A percentile compares a stretch with the other conserved stretches of the same genome.
These are phyloP conservation scores for Allophyes oxyacanthae DNA, from an alignment of 2,888 invertebrate species.

Conservation along the genomic window DNA sequence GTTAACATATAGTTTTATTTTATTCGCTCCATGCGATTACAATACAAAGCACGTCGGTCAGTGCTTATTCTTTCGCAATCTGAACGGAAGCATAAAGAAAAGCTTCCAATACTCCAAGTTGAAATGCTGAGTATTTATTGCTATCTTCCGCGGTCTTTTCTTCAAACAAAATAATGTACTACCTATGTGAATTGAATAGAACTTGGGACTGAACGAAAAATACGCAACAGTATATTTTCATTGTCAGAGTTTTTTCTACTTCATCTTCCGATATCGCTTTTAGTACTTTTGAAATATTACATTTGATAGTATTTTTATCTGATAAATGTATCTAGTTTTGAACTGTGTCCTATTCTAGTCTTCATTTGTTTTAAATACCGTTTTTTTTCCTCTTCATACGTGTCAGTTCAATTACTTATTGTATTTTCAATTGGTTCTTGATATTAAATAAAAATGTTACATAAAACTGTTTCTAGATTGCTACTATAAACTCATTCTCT, in stretches of 20 bases:
- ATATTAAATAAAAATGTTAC: too few species aligned
- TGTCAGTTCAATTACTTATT: too few species aligned
- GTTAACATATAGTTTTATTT: constrained; percentile 23
- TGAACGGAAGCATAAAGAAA: constrained; percentile 33
- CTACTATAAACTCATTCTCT: too few species aligned
- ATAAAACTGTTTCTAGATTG: too few species aligned
- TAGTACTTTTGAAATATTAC: too few species aligned
- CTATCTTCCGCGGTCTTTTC: constrained; percentile 32
- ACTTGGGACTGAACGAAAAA: neutral
- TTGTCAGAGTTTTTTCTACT: neutral
- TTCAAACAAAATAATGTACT: constrained; percentile 18
- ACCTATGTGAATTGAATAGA: constrained; percentile 16
- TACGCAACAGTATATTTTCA: neutral
- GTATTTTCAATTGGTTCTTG: too few species aligned
- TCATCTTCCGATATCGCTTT: neutral
- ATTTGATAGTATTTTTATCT: too few species aligned
- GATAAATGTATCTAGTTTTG: too few species aligned
- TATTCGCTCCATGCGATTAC: constrained; percentile 25
- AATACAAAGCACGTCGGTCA: constrained; percentile 30
- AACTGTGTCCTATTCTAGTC: too few species aligned
- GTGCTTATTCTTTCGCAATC: constrained; percentile 37
- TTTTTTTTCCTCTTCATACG: too few species aligned
- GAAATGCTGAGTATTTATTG: constrained; percentile 45
- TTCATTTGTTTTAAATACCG: too few species aligned
- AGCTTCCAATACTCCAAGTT: constrained; percentile 22